phyloP scores from a whole-genome alignment of 1,140 invertebrate species.

The Calephelis virginiensis region DNA sequence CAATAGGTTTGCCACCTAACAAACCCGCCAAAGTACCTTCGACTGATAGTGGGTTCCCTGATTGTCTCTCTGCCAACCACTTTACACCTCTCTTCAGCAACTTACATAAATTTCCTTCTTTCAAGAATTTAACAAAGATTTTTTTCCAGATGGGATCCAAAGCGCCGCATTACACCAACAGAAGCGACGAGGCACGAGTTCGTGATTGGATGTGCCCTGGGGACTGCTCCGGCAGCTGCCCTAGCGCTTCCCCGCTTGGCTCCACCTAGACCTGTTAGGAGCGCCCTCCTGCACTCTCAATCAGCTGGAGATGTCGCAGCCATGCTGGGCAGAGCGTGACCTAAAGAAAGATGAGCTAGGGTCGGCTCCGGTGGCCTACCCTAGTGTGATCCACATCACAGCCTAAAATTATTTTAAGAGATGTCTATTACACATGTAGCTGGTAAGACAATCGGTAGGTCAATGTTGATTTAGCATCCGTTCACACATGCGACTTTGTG shows the following conservation, averaged over 20 bases:
- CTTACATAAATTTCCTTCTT: not conserved
- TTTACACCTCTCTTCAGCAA: not conserved
- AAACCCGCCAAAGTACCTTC: too few species aligned
- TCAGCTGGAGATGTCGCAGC: slow-evolving; percentile 81
- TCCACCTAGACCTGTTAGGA: slow-evolving; percentile 52
- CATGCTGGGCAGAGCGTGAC: slow-evolving; percentile 81
- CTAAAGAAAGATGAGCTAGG: slow-evolving; percentile 46
- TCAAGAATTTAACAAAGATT: not conserved
- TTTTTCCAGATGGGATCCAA: slow-evolving; percentile 92
- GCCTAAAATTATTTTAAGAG: slow-evolving; percentile 9
- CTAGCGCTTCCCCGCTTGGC: slow-evolving; percentile 52
- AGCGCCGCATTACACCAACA: slow-evolving; percentile 93
- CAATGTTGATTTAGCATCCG: too few species aligned
- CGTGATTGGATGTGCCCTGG: slow-evolving; percentile 76
- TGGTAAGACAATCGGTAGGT: not conserved
- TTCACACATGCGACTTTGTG: too few species aligned
- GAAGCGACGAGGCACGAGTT: slow-evolving; percentile 91
- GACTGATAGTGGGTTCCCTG: too few species aligned
- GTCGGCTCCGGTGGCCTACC: slow-evolving; percentile 41
- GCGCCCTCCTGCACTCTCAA: slow-evolving; percentile 79
- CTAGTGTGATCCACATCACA: slow-evolving; percentile 28
- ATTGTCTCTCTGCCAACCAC: too few species aligned
- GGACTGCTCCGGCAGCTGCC: slow-evolving; percentile 39
- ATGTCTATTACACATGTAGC: not conserved
- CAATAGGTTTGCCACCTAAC: too few species aligned